Base-by-base conservation (phyloP, 2,888 invertebrate species). In the Autographa pulchrina region DNA sequence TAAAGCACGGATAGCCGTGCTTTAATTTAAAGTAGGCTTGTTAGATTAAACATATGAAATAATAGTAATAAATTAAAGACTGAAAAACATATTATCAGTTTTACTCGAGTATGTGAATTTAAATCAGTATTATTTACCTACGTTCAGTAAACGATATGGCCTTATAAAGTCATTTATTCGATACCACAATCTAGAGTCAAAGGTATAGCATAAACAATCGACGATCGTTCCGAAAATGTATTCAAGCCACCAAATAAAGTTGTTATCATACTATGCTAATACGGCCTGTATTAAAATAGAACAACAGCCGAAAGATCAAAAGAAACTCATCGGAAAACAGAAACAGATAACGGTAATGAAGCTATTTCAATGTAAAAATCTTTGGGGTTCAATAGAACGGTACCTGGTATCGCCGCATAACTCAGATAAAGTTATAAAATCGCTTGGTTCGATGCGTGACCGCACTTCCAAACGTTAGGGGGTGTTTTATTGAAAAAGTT, bases 401-500 rank as follows among this genome's bases (percentile, higher is more conserved):
- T 78, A 78, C 76, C 91, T 92, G 92, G 92, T 93, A 93, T 91
- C 83, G 89, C 70, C 65, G 86, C 75, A 79, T 83, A 89, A 88
- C 86, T 85, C 90, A 91, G 93, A 94, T 94, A 94, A 94, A 95
- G 94, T 93, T 94, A 94, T 94, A 95, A 95, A 95, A 95, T 93
- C 93, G 94, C 88, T 94, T 89, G 88, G 78, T 86, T 82, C 85
- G 76, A 88, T 93, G 92, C 95, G 95, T 95, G 95, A 95, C 94
- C 92, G 90, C 87, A 94, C 91, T 96, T 82, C 90, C 86, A 91
- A 93, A 90, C 89, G 87, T 35, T 64, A 85, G 86, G 88, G 92
- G 92, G 91, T 92, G 93, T 94, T 95, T 95, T 95, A 95, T 95
- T 95, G 95, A 95, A 95, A 95, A 95, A 95, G 93, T 95, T 93